Percentiles rank a stretch among this genome's conserved stretches.
Conservation (phyloP, 2,888 invertebrate species). For the Dendrolimus pini region DNA sequence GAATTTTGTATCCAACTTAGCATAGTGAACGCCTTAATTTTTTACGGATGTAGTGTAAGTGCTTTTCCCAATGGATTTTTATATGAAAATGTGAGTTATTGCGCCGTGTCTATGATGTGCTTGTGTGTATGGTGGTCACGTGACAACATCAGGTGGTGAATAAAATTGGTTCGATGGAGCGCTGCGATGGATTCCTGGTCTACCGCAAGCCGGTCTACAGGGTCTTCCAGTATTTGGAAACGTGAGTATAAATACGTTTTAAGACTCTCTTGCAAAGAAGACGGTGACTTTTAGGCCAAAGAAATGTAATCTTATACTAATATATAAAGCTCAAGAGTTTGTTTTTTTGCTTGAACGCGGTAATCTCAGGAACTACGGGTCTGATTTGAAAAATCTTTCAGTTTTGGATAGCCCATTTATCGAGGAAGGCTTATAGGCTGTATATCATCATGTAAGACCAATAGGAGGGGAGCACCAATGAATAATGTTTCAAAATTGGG, state of each 20-base stretch:
- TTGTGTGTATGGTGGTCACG: constrained; percentile 24
- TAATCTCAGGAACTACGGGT: too few species aligned
- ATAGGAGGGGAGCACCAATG: too few species aligned
- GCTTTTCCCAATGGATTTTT: constrained; percentile 11
- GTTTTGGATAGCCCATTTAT: too few species aligned
- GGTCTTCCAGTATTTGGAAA: constrained; percentile 89
- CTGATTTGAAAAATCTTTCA: too few species aligned
- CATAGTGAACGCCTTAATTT: constrained; percentile 58
- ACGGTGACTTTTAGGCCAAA: too few species aligned
- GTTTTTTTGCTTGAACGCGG: too few species aligned
- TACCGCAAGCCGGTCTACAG: constrained; percentile 88
- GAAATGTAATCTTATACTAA: too few species aligned
- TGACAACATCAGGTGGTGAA: constrained; percentile 30
- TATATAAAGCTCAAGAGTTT: too few species aligned
- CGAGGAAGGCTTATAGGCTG: too few species aligned
- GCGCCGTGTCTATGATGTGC: constrained; percentile 8
- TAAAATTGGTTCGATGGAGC: constrained; percentile 75
- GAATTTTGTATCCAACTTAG: constrained; percentile 56
- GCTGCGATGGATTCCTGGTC: constrained; percentile 87
- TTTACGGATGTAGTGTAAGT: constrained; percentile 35
- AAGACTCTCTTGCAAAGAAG: too few species aligned
- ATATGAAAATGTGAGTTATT: constrained; percentile 17
- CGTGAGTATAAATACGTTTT: constrained; percentile 75
- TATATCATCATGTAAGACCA: too few species aligned
- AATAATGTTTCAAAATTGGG: too few species aligned